Evolutionary conservation across 2,797 vertebrate species (phyloP).

Genomic region (Intellagama lesueurii): DNA sequence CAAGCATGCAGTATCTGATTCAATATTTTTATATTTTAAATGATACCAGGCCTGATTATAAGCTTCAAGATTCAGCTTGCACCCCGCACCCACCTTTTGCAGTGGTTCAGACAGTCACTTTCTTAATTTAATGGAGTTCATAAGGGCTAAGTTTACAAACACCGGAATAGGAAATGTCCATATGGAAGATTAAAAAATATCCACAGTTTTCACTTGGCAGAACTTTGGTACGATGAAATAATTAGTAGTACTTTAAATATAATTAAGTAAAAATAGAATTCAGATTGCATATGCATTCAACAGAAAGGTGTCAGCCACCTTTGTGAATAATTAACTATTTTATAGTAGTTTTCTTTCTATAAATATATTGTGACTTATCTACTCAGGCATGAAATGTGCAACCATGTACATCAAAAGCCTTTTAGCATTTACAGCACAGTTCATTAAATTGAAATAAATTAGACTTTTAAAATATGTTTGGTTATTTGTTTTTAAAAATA

Average conservation of each 20-base stretch:
- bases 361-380: too few relatives aligned
- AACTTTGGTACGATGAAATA: too few relatives aligned
- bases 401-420: too few relatives aligned
- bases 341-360: too few relatives aligned
- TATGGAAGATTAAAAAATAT: not conserved
- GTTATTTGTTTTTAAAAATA: too few relatives aligned
- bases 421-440: conserved; percentile 15
- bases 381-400: too few relatives aligned
- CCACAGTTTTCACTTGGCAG: not conserved
- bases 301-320: not conserved
- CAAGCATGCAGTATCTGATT: too few relatives aligned
- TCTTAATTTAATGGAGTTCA: not conserved
- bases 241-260: not conserved
- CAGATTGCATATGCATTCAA: not conserved
- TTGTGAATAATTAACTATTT: not conserved
- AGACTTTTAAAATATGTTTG: too few relatives aligned
- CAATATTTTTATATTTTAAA: too few relatives aligned
- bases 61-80: not conserved
- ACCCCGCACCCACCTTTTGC: not conserved
- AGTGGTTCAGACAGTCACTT: not conserved
- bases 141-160: not conserved
- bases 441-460: not conserved
- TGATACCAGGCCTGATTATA: not conserved
- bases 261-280: not conserved
- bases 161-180: not conserved